Evolutionary conservation across 2,113 vertebrate genomes (phyloP).

Genomic region (Lophotis ruficrista): DNA sequence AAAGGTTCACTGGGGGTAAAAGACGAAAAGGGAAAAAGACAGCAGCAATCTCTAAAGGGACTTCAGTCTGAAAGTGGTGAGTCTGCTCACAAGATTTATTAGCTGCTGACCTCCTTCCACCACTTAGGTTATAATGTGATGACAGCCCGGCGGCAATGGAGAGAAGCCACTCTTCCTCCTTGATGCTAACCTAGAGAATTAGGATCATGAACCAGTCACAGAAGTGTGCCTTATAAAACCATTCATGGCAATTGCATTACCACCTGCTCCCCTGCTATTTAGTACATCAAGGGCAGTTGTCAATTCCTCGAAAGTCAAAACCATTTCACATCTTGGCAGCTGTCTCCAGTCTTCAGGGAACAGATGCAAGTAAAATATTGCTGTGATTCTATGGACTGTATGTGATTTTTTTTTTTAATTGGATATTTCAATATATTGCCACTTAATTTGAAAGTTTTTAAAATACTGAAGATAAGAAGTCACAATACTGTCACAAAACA

Average conservation of each 20-base stretch:
- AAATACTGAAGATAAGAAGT: background rate
- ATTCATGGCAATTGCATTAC: background rate
- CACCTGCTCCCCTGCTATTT: slow-evolving; percentile 10
- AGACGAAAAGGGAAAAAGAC: background rate
- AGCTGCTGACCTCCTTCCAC: slow-evolving; percentile 19
- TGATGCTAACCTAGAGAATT: slow-evolving; percentile 36
- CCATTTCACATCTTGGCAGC: background rate
- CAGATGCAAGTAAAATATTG: background rate
- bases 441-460: background rate
- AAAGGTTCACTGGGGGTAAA: background rate
- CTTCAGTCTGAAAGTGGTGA: background rate
- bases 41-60: background rate
- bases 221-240: background rate
- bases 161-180: slow-evolving; percentile 25
- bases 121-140: slow-evolving; percentile 15
- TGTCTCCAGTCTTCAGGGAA: background rate
- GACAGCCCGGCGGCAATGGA: background rate
- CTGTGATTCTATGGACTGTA: background rate
- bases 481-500: background rate
- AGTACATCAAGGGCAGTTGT: slow-evolving; percentile 13
- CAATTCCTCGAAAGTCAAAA: slow-evolving; percentile 27
- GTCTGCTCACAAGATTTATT: slow-evolving; percentile 51
- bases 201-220: slow-evolving; percentile 33
- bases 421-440: background rate
- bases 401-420: background rate